phyloP scores from a whole-genome alignment of 35 echinoderm and acorn worm genomes.

The Strongylocentrotus purpuratus region DNA sequence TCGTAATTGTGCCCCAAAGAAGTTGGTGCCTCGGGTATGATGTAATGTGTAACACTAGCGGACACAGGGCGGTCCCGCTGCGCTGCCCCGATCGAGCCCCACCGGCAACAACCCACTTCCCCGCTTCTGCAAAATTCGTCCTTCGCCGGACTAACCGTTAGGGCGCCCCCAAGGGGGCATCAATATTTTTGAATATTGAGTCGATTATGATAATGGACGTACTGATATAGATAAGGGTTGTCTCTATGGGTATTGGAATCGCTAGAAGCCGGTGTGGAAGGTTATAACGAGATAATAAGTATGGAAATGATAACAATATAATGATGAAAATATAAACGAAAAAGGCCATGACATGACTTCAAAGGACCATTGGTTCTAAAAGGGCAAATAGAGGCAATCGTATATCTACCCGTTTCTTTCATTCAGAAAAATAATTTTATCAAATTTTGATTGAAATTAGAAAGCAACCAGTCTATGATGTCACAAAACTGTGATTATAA shows the following conservation, averaged over 20 bases:
- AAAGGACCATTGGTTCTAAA: too few species aligned
- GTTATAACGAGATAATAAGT: not conserved
- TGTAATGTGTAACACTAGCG: constrained; percentile 53
- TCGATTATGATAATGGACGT: not conserved
- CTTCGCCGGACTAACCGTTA: constrained; percentile 12
- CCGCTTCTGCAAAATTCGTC: not conserved
- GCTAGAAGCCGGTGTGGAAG: not conserved
- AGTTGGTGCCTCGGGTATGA: constrained; percentile 9
- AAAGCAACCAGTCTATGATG: too few species aligned
- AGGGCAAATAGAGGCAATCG: too few species aligned
- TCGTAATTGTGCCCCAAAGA: constrained; percentile 37
- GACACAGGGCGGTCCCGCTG: constrained; percentile 3
- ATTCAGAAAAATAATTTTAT: too few species aligned
- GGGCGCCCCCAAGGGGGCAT: constrained; percentile 39
- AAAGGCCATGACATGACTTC: not conserved
- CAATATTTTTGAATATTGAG: not conserved
- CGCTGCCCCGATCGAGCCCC: not conserved
- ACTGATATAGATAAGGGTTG: not conserved
- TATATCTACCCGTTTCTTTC: too few species aligned
- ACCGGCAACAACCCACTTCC: not conserved
- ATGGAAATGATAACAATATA: not conserved
- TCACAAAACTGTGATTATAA: too few species aligned
- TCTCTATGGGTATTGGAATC: not conserved
- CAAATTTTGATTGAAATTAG: too few species aligned
- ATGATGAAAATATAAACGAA: not conserved